phyloP scores from a whole-genome alignment of 2,113 vertebrate genomes.

The Cottus gobio region DNA sequence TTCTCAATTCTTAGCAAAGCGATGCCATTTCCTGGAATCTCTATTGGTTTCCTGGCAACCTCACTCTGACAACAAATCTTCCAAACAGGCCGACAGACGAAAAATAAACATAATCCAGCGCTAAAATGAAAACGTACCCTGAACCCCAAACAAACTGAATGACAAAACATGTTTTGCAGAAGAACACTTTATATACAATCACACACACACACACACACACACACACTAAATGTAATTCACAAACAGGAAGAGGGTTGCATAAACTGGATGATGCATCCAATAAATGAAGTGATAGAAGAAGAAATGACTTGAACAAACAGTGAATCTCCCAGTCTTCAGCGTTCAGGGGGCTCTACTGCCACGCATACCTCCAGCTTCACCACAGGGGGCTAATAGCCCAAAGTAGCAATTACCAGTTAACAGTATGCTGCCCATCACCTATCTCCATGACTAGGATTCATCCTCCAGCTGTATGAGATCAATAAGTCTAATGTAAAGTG shows the following conservation, averaged over 20 bases:
- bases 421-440: conserved; percentile 33
- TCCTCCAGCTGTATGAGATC: conserved; percentile 42
- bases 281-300: background rate
- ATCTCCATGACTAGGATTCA: conserved; percentile 17
- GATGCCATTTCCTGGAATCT: background rate
- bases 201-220: background rate
- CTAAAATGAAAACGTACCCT: background rate
- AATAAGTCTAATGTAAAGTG: conserved; percentile 32
- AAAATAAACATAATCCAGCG: background rate
- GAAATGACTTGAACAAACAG: background rate
- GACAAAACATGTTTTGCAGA: background rate
- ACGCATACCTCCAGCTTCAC: conserved; percentile 3
- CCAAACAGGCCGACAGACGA: background rate
- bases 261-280: background rate
- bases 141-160: background rate
- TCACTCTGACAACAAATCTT: background rate
- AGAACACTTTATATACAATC: background rate
- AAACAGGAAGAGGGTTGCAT: background rate
- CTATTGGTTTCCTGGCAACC: background rate
- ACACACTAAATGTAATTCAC: background rate
- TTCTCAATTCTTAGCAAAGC: background rate
- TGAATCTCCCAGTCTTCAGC: background rate
- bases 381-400: conserved; percentile 22
- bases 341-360: background rate
- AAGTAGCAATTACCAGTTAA: conserved; percentile 26